Conservation (phyloP, 2,888 invertebrate species). For the Osedax frankpressi region DNA sequence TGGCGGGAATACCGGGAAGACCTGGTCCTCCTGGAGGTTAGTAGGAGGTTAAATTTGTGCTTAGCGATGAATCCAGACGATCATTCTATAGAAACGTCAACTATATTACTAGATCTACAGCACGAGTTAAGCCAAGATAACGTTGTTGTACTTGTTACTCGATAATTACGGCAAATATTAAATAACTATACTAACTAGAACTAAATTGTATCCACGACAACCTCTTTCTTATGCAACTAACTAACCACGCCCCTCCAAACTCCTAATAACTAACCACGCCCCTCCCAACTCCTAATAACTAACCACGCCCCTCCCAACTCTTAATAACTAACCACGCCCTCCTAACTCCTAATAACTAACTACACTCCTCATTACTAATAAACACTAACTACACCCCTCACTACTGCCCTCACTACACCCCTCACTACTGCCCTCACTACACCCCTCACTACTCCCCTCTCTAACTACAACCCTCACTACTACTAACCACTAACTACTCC, state of each 20-base stretch:
- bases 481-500: background rate
- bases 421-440: too few relatives aligned
- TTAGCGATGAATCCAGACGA: too few relatives aligned
- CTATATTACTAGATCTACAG: too few relatives aligned
- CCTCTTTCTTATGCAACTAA: background rate
- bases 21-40: background rate
- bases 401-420: too few relatives aligned
- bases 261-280: background rate
- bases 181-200: too few relatives aligned
- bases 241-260: background rate
- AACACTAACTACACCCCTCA: background rate
- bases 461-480: background rate
- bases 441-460: too few relatives aligned
- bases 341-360: background rate
- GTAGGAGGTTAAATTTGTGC: too few relatives aligned
- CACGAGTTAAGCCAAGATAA: too few relatives aligned
- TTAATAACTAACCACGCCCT: background rate
- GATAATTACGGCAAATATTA: too few relatives aligned
- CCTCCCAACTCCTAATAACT: background rate
- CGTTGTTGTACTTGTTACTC: too few relatives aligned
- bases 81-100: too few relatives aligned
- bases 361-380: background rate
- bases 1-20: background rate
- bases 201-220: too few relatives aligned
- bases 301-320: background rate